These are phyloP conservation scores for Hetaerina americana DNA, from an alignment of 1,140 invertebrate genomes.

Conservation along the genomic window DNA sequence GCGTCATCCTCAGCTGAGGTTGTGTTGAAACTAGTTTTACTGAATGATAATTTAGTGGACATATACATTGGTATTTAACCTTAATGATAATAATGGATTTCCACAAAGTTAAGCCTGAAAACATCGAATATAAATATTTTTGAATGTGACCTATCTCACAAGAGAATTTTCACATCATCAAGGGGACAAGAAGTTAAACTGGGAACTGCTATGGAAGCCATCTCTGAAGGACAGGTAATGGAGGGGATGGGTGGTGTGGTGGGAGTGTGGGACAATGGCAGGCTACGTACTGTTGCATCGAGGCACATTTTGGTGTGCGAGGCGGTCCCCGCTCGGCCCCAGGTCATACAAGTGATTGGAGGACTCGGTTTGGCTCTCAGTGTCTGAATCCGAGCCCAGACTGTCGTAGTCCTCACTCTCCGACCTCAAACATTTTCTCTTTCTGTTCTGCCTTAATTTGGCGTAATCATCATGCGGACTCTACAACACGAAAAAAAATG, in stretches of 20 bases:
- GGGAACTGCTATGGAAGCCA: not conserved
- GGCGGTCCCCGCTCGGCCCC: not conserved
- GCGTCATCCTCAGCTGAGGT: too few relatives aligned
- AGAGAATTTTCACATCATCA: not conserved
- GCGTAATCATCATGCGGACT: conserved; percentile 11
- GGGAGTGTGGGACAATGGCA: not conserved
- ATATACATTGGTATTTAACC: too few relatives aligned
- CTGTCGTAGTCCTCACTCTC: conserved; percentile 47
- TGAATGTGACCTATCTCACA: not conserved
- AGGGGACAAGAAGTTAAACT: not conserved
- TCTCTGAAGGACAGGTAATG: not conserved
- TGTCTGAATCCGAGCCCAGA: conserved; percentile 42
- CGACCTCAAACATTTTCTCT: conserved; percentile 35
- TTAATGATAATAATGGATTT: too few relatives aligned
- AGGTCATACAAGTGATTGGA: conserved; percentile 36
- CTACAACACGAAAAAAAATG: conserved; percentile 7
- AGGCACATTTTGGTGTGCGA: not conserved
- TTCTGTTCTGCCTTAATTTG: conserved; percentile 19
- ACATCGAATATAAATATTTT: too few relatives aligned
- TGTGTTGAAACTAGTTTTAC: too few relatives aligned
- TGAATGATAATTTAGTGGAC: too few relatives aligned
- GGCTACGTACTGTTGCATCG: not conserved
- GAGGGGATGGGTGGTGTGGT: not conserved
- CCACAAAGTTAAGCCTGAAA: too few relatives aligned
- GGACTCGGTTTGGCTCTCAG: conserved; percentile 35